These are phyloP conservation scores for Peucedramus taeniatus DNA, from an alignment of 2,113 vertebrate species.

Conservation along the genomic window DNA sequence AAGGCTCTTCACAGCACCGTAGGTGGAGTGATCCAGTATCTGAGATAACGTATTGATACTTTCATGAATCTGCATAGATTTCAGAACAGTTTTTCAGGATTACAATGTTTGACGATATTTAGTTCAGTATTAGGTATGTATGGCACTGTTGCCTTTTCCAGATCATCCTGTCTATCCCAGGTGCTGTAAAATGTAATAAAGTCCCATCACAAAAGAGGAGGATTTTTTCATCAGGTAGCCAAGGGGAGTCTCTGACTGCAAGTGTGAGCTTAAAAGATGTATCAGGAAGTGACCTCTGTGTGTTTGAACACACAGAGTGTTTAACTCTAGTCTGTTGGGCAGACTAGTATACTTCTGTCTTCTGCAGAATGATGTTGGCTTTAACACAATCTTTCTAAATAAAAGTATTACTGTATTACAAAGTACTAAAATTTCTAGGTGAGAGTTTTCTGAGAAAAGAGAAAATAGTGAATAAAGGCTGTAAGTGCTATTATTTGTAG, in stretches of 20 bases:
- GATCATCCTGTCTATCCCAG: not conserved
- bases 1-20: not conserved
- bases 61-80: not conserved
- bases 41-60: not conserved
- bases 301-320: not conserved
- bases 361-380: not conserved
- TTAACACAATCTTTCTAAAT: not conserved
- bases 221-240: not conserved
- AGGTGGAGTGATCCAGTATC: not conserved
- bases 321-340: too few species aligned
- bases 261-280: not conserved
- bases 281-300: not conserved
- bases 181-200: not conserved
- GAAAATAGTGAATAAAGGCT: not conserved
- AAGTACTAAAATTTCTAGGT: not conserved
- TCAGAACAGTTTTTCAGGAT: not conserved
- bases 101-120: not conserved
- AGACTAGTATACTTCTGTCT: not conserved
- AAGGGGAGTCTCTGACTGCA: not conserved
- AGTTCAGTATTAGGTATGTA: not conserved
- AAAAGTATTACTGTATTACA: not conserved
- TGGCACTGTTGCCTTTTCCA: not conserved
- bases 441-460: not conserved
- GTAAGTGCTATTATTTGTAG: not conserved
- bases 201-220: not conserved